These are phyloP conservation scores for Harpalus rufipes DNA, from an alignment of 2,888 invertebrate genomes.

Conservation along the genomic window DNA sequence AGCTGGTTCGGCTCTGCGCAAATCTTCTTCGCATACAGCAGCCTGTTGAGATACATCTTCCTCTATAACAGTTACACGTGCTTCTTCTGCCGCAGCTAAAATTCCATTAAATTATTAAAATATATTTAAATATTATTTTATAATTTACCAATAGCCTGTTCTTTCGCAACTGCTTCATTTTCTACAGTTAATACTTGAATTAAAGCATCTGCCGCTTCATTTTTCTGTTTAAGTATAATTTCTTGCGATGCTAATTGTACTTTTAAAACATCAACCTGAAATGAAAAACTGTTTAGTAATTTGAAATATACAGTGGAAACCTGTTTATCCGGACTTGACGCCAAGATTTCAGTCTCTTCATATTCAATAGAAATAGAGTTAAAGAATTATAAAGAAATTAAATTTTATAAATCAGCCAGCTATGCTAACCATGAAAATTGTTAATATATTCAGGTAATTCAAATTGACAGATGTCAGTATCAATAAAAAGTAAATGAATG, in stretches of 20 bases:
- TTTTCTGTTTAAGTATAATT: constrained; percentile 90
- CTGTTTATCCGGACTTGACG: too few species aligned
- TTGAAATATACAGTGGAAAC: constrained; percentile 31
- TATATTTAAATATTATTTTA: constrained; percentile 24
- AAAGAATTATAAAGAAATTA: too few species aligned
- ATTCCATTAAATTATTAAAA: constrained; percentile 7
- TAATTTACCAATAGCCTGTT: constrained; percentile 84
- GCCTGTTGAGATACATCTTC: constrained; percentile 92
- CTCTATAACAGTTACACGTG: constrained; percentile 93
- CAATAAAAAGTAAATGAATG: too few species aligned
- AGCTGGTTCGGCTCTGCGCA: constrained; percentile 95
- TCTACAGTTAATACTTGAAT: constrained; percentile 92
- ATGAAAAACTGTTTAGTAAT: constrained; percentile 6
- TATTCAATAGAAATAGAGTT: too few species aligned
- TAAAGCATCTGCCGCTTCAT: constrained; percentile 92
- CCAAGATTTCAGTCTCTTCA: too few species aligned
- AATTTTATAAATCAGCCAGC: too few species aligned
- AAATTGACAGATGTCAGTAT: too few species aligned
- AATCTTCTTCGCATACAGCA: constrained; percentile 91
- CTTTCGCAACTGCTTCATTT: constrained; percentile 93
- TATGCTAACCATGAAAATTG: too few species aligned
- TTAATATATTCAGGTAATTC: too few species aligned
- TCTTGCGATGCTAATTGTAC: constrained; percentile 81
- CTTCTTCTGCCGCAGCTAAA: constrained; percentile 89
- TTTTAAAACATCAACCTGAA: constrained; percentile 88